Evolutionary conservation across 2,888 invertebrate genomes (phyloP), one percentile per base, ranked within the genome.

Genomic region (Entomobrya proxima): DNA sequence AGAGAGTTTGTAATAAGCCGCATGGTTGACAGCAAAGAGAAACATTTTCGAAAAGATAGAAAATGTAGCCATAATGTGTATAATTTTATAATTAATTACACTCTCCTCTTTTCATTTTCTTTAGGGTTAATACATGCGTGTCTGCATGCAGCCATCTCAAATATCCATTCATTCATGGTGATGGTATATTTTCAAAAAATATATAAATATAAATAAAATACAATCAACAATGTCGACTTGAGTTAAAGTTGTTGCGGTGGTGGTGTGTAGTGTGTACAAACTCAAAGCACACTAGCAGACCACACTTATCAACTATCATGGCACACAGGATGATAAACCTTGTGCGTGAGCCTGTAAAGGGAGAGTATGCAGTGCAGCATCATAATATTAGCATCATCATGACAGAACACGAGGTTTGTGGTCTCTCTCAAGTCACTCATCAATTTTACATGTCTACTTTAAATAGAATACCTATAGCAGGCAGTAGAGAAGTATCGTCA

Each of bases 331-430:
- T n/a, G n/a, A n/a, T n/a, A n/a, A n/a, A n/a, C n/a, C n/a, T n/a
- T n/a, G n/a, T n/a, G n/a, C n/a, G n/a, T n/a, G n/a, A n/a, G n/a
- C n/a, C n/a, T n/a, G n/a, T n/a, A n/a, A n/a, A 58, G 30, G 24
- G 55, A 58, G 58, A 58, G 58, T 58, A 27, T 18, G 58, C 30
- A 9, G 55, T 52, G 58, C 30, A 30, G 24, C 18, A 58, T 13
- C 27, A 58, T 47, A 6, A 47, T 55, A 58, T 58, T 58, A 58
- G 58, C 30, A 58, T 24, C 27, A 27, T 50, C 18, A 24, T 58
- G 58, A 58, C 58, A 64, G 21, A 35, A 18, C 35, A 64, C 35
- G 64, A 64, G 64, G 64, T 64, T 64, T 64, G 64, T 64, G 64
- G 64, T 64, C 18, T 64, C 35, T n/a, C 35, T 52, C 32, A 64